Evolutionary conservation across 1,140 invertebrate genomes (phyloP).

Genomic region (Drosophila willistoni): DNA sequence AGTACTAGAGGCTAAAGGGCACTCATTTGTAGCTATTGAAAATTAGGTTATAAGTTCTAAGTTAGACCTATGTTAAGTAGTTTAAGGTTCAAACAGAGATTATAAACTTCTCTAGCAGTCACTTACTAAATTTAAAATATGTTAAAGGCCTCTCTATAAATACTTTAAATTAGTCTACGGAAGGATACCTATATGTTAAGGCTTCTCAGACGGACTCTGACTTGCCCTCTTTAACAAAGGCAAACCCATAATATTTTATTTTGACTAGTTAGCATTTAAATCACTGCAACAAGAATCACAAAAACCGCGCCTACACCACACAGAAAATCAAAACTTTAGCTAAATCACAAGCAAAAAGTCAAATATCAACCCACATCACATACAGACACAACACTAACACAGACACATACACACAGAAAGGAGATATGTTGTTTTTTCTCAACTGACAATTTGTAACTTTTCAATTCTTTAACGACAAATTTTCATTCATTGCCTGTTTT

Average conservation of each 20-base stretch:
- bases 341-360: slow-evolving; percentile 13
- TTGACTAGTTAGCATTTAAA: slow-evolving; percentile 10
- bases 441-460: slow-evolving; percentile 22
- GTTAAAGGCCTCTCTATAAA: too few relatives aligned
- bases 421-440: neutral
- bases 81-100: too few relatives aligned
- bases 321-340: slow-evolving; percentile 11
- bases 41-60: too few relatives aligned
- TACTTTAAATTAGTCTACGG: too few relatives aligned
- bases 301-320: slow-evolving; percentile 9
- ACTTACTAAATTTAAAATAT: too few relatives aligned
- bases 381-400: slow-evolving; percentile 11
- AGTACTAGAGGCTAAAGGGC: too few relatives aligned
- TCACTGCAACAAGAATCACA: neutral
- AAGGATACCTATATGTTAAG: too few relatives aligned
- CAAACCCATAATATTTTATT: neutral
- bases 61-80: too few relatives aligned
- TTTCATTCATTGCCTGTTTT: slow-evolving; percentile 11
- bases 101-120: too few relatives aligned
- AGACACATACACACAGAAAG: slow-evolving; percentile 11
- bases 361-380: slow-evolving; percentile 42
- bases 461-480: slow-evolving; percentile 13
- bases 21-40: too few relatives aligned
- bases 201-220: neutral
- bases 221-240: neutral